Conservation (phyloP, 2,113 vertebrate genomes). For the Pterocles burchelli region DNA sequence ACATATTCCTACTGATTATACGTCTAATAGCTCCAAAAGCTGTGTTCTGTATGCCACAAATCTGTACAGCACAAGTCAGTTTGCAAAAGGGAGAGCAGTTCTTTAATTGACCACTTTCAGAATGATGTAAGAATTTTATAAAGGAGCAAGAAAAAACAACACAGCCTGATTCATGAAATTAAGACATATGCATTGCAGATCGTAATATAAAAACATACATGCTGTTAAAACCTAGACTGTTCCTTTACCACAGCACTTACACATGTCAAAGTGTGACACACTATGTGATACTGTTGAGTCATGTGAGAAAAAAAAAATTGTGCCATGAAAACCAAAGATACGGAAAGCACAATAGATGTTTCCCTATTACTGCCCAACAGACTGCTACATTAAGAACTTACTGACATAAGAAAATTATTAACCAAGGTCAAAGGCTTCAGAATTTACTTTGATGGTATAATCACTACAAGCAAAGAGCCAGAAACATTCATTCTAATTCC, state of each 20-base stretch:
- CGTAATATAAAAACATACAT: background rate
- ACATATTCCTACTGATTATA: slow-evolving; percentile 57
- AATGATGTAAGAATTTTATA: slow-evolving; percentile 20
- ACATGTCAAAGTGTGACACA: background rate
- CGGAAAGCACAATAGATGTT: background rate
- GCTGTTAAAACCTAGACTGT: background rate
- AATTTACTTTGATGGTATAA: background rate
- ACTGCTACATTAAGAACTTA: background rate
- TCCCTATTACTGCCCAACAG: background rate
- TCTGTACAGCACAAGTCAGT: background rate
- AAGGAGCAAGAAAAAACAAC: background rate
- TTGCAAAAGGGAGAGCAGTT: slow-evolving; percentile 11
- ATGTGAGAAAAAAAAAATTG: background rate
- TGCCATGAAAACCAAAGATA: background rate
- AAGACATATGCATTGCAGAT: background rate
- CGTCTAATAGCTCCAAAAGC: slow-evolving; percentile 14
- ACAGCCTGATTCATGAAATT: background rate
- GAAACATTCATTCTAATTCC: slow-evolving; percentile 15
- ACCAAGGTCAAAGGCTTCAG: background rate
- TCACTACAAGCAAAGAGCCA: background rate
- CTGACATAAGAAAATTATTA: background rate
- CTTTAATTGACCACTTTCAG: background rate
- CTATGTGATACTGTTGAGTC: background rate
- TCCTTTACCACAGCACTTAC: background rate
- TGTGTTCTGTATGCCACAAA: slow-evolving; percentile 26